Percentiles rank a stretch among this genome's conserved stretches.
Evolutionary conservation across 1,140 invertebrate species (phyloP).

Genomic region (Ruditapes philippinarum): DNA sequence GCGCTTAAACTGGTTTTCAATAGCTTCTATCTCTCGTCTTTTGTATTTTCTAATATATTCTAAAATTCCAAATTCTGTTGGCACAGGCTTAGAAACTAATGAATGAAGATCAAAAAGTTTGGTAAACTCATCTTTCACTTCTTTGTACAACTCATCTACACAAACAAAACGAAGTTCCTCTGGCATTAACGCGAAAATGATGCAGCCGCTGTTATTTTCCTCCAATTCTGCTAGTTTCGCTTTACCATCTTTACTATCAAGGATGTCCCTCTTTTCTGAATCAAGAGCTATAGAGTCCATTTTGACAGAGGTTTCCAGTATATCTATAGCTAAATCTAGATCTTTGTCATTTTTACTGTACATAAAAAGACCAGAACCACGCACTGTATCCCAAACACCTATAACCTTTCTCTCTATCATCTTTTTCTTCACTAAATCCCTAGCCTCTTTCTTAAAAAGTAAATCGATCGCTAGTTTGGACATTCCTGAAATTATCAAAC

Average conservation of each 20-base stretch:
- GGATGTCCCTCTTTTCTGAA: neutral
- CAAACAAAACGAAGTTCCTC: neutral
- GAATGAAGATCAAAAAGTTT: conserved; percentile 28
- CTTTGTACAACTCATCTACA: neutral
- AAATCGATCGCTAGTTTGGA: conserved; percentile 9
- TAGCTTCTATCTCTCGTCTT: conserved; percentile 3
- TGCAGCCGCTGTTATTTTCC: conserved; percentile 19
- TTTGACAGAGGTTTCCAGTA: neutral
- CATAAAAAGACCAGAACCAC: neutral
- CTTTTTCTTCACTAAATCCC: conserved; percentile 13
- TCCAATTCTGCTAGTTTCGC: neutral
- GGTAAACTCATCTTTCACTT: conserved; percentile 19
- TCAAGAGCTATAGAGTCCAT: neutral
- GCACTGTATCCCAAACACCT: conserved; percentile 22
- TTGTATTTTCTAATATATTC: neutral
- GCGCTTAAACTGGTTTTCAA: conserved; percentile 8
- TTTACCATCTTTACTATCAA: neutral
- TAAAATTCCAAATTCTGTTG: neutral
- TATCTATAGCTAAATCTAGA: neutral
- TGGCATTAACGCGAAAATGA: neutral
- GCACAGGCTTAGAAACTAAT: neutral
- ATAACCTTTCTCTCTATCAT: conserved; percentile 13
- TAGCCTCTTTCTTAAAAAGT: conserved; percentile 2
- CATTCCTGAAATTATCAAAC: neutral
- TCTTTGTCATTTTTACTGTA: conserved; percentile 49